Conservation (phyloP, 2,113 vertebrate genomes). For the Menura novaehollandiae region DNA sequence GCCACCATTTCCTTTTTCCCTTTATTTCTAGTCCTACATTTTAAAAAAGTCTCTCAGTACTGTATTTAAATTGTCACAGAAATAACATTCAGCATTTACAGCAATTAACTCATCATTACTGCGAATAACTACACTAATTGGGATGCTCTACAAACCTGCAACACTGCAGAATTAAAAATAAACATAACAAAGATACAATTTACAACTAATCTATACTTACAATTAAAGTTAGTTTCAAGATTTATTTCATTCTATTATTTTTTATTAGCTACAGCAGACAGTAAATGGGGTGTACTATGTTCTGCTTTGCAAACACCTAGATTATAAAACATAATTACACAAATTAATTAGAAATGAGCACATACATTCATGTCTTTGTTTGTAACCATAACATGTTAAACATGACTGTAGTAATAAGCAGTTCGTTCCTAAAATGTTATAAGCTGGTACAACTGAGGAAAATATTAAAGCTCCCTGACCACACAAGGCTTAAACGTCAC, state of each 20-base stretch:
- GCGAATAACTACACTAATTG: slow-evolving; percentile 76
- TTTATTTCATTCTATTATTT: slow-evolving; percentile 79
- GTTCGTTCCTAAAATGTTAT: slow-evolving; percentile 33
- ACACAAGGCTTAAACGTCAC: not conserved
- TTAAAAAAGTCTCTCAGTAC: not conserved
- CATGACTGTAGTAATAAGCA: slow-evolving; percentile 63
- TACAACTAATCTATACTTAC: slow-evolving; percentile 79
- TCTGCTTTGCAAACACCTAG: slow-evolving; percentile 77
- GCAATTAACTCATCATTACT: slow-evolving; percentile 80
- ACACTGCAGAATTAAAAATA: slow-evolving; percentile 82
- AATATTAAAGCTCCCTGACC: not conserved
- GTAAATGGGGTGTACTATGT: slow-evolving; percentile 75
- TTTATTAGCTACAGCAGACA: slow-evolving; percentile 77
- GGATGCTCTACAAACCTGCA: slow-evolving; percentile 75
- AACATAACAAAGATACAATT: slow-evolving; percentile 79
- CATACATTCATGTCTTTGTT: slow-evolving; percentile 72
- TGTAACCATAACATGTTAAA: slow-evolving; percentile 70
- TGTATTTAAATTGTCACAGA: slow-evolving; percentile 70
- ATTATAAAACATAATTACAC: slow-evolving; percentile 81
- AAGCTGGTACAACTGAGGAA: not conserved
- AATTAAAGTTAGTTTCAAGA: slow-evolving; percentile 74
- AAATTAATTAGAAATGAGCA: slow-evolving; percentile 79
- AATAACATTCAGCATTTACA: slow-evolving; percentile 66
- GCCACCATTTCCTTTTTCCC: not conserved
- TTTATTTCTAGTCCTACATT: not conserved